phyloP scores from a whole-genome alignment of 2,113 vertebrate genomes.

The Rhadina sibilatrix region DNA sequence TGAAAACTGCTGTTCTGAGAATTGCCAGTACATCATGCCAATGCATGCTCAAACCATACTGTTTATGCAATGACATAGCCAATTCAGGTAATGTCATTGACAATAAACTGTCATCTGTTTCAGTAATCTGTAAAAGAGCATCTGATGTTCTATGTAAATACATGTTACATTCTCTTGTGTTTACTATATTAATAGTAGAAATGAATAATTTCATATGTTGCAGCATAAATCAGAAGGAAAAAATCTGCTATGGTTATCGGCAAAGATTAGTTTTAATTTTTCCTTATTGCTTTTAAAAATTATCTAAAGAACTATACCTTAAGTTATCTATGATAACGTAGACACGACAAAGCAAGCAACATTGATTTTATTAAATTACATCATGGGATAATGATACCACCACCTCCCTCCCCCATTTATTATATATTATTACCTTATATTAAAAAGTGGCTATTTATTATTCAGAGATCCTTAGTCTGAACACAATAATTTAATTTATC shows the following conservation, averaged over 20 bases:
- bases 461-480: background rate
- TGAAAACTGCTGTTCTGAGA: background rate
- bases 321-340: background rate
- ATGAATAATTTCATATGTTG: background rate
- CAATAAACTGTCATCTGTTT: constrained; percentile 15
- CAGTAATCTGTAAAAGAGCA: background rate
- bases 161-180: background rate
- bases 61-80: background rate
- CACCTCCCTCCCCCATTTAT: too few relatives aligned
- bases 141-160: constrained; percentile 6
- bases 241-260: background rate
- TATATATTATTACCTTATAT: too few relatives aligned
- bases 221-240: background rate
- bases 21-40: background rate
- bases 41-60: background rate
- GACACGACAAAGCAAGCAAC: background rate
- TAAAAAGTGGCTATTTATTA: background rate
- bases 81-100: background rate
- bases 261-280: background rate
- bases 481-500: background rate
- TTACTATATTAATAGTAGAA: background rate
- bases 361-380: background rate
- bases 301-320: background rate
- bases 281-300: background rate
- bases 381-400: background rate